Evolutionary conservation across 1,140 invertebrate genomes (phyloP), one percentile per base, ranked within the genome.

Genomic region (Ceratosolen fusciceps): DNA sequence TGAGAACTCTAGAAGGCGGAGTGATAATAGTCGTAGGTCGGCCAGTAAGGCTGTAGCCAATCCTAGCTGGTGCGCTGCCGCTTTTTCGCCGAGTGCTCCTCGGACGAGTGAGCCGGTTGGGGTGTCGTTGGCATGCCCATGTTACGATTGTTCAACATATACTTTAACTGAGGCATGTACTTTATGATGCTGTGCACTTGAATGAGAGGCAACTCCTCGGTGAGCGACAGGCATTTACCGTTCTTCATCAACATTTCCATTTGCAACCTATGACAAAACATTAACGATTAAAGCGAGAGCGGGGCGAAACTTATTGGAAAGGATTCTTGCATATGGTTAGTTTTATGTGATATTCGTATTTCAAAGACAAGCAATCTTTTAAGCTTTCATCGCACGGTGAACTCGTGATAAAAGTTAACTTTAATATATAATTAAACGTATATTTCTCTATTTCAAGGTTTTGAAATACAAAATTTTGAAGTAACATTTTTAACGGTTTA

Each of bases 151-250:
- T 89, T 90, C 86, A 95, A 92, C 92, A 96, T 95, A 88, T 95
- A 96, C 85, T 95, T 95, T 87, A 96, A 90, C 87, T 96, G 96
- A n/a, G 94, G 94, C 95, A 96, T 95, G 86, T 93, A 96, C 82
- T 94, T 93, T 90, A 96, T 94, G 72, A 96, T 94, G 89, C 94
- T 95, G 78, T 94, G 92, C 75, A 96, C 94, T 90, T 95, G 94
- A 58, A 96, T 95, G 77, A 96, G 88, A 34, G 95, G 93, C 82
- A 94, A 85, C 56, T 90, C 90, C 70, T 93, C 93, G 77, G 90
- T 93, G 60, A 92, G 86, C 24, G 92, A 93, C 81, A 93, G 92
- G 87, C 92, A 94, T 84, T 95, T 95, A 77, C 94, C 94, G 68
- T 92, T 93, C 82, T 95, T 93, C 83, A 93, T 92, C 19, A 96